phyloP scores from a whole-genome alignment of 1,140 invertebrate genomes.

The Pseudomyrmex pallidus region DNA sequence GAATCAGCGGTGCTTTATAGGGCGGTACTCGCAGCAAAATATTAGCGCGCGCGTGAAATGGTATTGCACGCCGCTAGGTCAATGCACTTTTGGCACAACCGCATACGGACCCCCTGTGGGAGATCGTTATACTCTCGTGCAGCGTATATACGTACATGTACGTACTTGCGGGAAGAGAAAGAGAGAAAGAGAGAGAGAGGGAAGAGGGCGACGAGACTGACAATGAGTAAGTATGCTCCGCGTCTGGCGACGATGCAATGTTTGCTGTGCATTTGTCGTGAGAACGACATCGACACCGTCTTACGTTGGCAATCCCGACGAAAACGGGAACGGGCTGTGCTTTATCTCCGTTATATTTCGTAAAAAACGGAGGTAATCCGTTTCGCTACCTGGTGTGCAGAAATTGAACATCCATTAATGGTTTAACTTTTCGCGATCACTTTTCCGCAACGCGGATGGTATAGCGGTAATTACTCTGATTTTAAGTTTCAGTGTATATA shows the following conservation, averaged over 20 bases:
- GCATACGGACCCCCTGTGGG: conserved; percentile 4
- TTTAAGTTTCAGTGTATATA: not conserved
- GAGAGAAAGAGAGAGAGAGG: conserved; percentile 2
- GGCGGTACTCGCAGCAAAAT: conserved; percentile 53
- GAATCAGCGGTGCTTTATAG: conserved; percentile 48
- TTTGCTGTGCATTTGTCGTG: conserved; percentile 67
- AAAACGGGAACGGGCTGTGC: conserved; percentile 31
- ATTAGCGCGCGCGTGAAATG: conserved; percentile 59
- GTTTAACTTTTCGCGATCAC: conserved; percentile 2
- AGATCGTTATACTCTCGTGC: conserved; percentile 57
- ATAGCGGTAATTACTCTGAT: not conserved
- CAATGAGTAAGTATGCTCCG: conserved; percentile 62
- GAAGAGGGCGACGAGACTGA: conserved; percentile 43
- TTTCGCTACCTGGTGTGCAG: too few species aligned
- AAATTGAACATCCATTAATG: not conserved
- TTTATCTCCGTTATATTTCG: conserved; percentile 38
- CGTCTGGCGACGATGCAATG: conserved; percentile 57
- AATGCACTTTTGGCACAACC: conserved; percentile 69
- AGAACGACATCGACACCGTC: conserved; percentile 63
- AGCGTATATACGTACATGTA: conserved; percentile 3
- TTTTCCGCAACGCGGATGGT: not conserved
- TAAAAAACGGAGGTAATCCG: not conserved
- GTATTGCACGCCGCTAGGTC: conserved; percentile 54
- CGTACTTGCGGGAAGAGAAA: not conserved
- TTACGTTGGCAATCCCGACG: conserved; percentile 62